Evolutionary conservation across 2,113 vertebrate species (phyloP), one percentile per base, ranked within the genome.

Genomic region (Edolisoma coerulescens): DNA sequence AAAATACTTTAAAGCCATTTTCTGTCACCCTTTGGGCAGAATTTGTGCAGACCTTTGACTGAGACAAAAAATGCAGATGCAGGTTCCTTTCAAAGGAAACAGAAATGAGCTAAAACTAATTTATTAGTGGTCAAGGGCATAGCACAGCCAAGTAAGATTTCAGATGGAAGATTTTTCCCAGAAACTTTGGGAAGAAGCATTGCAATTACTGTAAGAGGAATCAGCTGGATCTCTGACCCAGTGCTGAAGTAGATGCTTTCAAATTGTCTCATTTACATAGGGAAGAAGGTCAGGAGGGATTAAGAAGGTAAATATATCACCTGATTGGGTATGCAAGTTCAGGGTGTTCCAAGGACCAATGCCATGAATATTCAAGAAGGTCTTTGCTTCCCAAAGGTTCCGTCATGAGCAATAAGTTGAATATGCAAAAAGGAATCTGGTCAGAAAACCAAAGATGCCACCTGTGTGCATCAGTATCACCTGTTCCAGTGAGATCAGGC

Each of bases 221-320:
- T 68, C 86, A 89, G 78, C 52, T 33, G 33, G 33, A 80, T 76
- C 50, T 80, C 71, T 67, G 21, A 49, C 6, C 52, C 5, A 1
- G 24, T 11, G 57, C 49, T 52, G 88, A 82, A 74, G 50, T 7
- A 44, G 8, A 14, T 13, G 53, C 41, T 44, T 75, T 49, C 77
- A 68, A 74, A 60, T 14, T 20, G 44, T 42, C 30, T 90, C 12
- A 96, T 90, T 91, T 94, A 56, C 92, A 85, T 52, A 28, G 3
- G 37, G 37, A 76, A 92, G 86, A 78, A 92, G 83, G 94, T 78
- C 93, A 71, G 64, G 82, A 84, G 84, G 84, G 88, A 91, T 84
- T 79, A 60, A 90, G 70, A 37, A 87, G 61, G 74, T 54, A 91
- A 89, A 89, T 87, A 50, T 32, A 83, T 83, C 75, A 76, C 86